These are phyloP conservation scores for Drosophila orosa DNA, from an alignment of 1,140 invertebrate genomes.

Conservation along the genomic window DNA sequence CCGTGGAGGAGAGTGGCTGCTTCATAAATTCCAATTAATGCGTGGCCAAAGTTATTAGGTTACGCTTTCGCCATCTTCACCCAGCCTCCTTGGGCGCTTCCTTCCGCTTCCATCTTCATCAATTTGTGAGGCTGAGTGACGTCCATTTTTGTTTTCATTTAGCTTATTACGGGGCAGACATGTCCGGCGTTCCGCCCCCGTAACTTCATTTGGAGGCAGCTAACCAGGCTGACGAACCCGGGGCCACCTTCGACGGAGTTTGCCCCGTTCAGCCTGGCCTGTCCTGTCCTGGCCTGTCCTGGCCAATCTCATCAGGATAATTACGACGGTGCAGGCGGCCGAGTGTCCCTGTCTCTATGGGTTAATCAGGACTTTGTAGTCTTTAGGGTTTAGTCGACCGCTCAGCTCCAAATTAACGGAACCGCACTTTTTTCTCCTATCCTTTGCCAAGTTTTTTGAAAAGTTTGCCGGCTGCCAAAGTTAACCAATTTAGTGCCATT, in stretches of 20 bases:
- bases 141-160: slow-evolving; percentile 78
- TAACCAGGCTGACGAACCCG: slow-evolving; percentile 54
- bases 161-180: slow-evolving; percentile 68
- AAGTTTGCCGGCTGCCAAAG: slow-evolving; percentile 70
- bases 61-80: slow-evolving; percentile 42
- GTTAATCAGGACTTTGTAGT: slow-evolving; percentile 72
- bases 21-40: slow-evolving; percentile 81
- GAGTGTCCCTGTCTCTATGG: slow-evolving; percentile 52
- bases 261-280: background rate
- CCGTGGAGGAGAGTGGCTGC: slow-evolving; percentile 17
- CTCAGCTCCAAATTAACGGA: slow-evolving; percentile 67
- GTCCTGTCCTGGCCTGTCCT: background rate
- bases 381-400: slow-evolving; percentile 54
- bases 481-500: slow-evolving; percentile 76
- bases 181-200: slow-evolving; percentile 45
- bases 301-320: slow-evolving; percentile 75
- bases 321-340: slow-evolving; percentile 37
- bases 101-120: slow-evolving; percentile 60
- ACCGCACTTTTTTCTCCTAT: slow-evolving; percentile 18
- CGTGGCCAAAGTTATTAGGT: slow-evolving; percentile 75
- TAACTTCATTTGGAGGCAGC: slow-evolving; percentile 63
- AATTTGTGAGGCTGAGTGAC: slow-evolving; percentile 62
- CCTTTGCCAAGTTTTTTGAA: slow-evolving; percentile 64
- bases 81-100: slow-evolving; percentile 10
- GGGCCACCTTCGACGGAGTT: slow-evolving; percentile 31